Base-by-base conservation (phyloP, 1,140 invertebrate genomes). In the Dendrolimus punctatus region DNA sequence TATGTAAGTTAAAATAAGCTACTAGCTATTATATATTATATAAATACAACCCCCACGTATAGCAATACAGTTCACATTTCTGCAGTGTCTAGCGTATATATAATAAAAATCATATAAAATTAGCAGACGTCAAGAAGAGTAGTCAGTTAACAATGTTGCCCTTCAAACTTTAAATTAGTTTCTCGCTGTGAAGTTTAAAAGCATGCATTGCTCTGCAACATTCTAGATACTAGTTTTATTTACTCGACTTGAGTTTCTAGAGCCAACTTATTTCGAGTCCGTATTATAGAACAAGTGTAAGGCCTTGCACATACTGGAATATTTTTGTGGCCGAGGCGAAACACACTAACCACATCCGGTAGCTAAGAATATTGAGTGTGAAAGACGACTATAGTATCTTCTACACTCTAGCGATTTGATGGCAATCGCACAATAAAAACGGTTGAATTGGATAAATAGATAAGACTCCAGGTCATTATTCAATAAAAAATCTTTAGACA, bases 141-240 rank as follows among this genome's bases (percentile, higher is more conserved):
- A 23, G 23, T 23, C 23, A 63, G 60, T 59, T 59, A 64, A 64
- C 60, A 64, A 53, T 57, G 41, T 37, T 48, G 56, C 51, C 62
- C 58, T 57, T 58, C 55, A 64, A 60, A 60, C 58, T 64, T 64
- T 57, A 64, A 64, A 64, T 64, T 64, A 60, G 62, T 64, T 60
- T 64, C 58, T 38, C 48, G 47, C 51, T 42, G 42, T 38, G 10
- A 57, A 53, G 53, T 55, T 60, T 42, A 36, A 45, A 41, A 40
- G 47, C 56, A 58, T 53, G 51, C 55, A 56, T 51, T 50, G 53
- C 51, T 51, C 56, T 49, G 46, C 46, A 51, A 48, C 49, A 46
- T 49, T 54, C 10, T 47, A 49, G 23, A 39, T 51, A 48, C 53
- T 60, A 55, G 53, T 52, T 58, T 57, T 58, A 58, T 53, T 53